Percentiles rank a stretch among this genome's conserved stretches.
Conservation (phyloP, 2,797 vertebrate genomes). For the Tragopan temminckii region DNA sequence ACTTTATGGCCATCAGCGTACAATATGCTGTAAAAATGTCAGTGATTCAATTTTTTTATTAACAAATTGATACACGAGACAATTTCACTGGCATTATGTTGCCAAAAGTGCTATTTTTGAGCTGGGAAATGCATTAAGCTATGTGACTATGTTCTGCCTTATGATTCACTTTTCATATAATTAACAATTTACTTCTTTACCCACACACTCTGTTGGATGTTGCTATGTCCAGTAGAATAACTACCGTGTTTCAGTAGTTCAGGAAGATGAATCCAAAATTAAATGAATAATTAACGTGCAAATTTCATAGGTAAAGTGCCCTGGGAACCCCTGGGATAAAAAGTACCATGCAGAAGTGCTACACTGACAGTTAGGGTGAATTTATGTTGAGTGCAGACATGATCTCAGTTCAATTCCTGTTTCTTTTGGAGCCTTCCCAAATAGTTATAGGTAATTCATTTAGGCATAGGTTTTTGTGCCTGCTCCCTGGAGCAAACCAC, state of each 20-base stretch:
- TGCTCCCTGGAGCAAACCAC: not conserved
- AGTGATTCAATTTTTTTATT: slow-evolving; percentile 42
- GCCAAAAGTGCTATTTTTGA: slow-evolving; percentile 4
- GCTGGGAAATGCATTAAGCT: not conserved
- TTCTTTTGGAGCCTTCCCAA: slow-evolving; percentile 26
- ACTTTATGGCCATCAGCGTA: not conserved
- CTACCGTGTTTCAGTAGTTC: not conserved
- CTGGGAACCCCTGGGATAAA: not conserved
- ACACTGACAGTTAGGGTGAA: not conserved
- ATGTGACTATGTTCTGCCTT: not conserved
- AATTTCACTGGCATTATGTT: not conserved
- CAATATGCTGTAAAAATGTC: not conserved
- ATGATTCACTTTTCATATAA: not conserved
- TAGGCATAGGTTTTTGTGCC: not conserved
- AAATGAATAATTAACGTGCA: not conserved
- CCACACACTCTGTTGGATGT: not conserved
- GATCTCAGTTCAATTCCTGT: slow-evolving; percentile 36
- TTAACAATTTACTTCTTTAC: not conserved
- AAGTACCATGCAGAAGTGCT: not conserved
- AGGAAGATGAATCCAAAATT: not conserved
- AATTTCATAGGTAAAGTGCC: slow-evolving; percentile 5
- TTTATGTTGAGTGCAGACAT: not conserved
- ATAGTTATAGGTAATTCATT: slow-evolving; percentile 17
- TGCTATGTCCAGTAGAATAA: not conserved
- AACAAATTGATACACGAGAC: not conserved